Conservation (phyloP, 30 jellyfish, hydroid and myxozoan species). For the Cassiopea andromeda region DNA sequence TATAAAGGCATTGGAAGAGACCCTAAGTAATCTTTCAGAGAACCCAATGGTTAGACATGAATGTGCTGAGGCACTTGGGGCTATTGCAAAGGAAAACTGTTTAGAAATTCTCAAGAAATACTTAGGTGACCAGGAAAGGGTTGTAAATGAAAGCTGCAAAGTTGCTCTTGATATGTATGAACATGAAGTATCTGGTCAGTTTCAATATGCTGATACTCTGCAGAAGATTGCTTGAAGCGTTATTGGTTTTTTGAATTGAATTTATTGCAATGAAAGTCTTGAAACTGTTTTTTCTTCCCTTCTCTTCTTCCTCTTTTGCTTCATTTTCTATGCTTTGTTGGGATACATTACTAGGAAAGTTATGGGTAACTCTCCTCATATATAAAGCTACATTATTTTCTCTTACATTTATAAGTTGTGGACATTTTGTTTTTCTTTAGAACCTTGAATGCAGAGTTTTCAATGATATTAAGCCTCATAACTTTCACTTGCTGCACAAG, state of each 20-base stretch:
- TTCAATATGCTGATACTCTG: slow-evolving; percentile 92
- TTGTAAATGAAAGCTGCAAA: slow-evolving; percentile 93
- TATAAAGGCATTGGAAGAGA: slow-evolving; percentile 56
- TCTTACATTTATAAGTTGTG: too few relatives aligned
- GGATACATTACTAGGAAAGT: too few relatives aligned
- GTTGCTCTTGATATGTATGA: slow-evolving; percentile 96
- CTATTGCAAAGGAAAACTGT: slow-evolving; percentile 91
- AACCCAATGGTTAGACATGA: slow-evolving; percentile 99
- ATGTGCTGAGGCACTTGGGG: slow-evolving; percentile 98
- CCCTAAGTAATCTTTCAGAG: slow-evolving; percentile 64
- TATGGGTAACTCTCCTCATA: too few relatives aligned
- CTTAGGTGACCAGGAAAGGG: slow-evolving; percentile 70
- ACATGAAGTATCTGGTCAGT: slow-evolving; percentile 85
- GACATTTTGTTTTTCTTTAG: too few relatives aligned
- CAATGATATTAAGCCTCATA: too few relatives aligned
- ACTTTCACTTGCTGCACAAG: too few relatives aligned
- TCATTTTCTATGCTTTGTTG: too few relatives aligned
- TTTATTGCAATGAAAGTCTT: background rate
- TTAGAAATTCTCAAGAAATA: slow-evolving; percentile 41
- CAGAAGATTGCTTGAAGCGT: background rate
- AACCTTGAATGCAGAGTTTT: too few relatives aligned
- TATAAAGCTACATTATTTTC: too few relatives aligned
- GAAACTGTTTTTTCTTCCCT: background rate
- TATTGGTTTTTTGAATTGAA: background rate
- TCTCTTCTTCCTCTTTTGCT: background rate